Evolutionary conservation across 1,140 invertebrate genomes (phyloP), one percentile per base, ranked within the genome.

Genomic region (Drosophila jambulina): DNA sequence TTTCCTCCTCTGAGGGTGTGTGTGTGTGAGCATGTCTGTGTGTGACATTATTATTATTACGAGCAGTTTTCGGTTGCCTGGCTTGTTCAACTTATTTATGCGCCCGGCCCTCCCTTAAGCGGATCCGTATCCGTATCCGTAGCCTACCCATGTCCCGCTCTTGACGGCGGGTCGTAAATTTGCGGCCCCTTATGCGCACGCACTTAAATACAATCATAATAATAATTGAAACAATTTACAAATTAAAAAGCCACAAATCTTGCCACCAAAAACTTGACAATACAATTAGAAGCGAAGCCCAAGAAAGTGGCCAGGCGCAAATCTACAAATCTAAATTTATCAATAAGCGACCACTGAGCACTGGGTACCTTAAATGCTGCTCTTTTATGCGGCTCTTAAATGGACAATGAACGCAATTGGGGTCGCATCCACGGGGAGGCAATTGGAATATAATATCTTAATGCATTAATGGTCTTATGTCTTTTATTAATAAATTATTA

Each of bases 201-300:
- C 85, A 88, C 85, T 90, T 90, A 85, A 85, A 90, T 90, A 90
- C 85, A 90, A 90, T 90, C 86, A 90, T 90, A 90, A 90, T 91
- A 90, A 90, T 90, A 90, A 90, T 91, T 90, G 82, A 90, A 90
- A 91, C 86, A 91, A 91, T 90, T 90, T 90, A 90, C 90, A 91
- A 91, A 91, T 91, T 91, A 91, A 91, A 91, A 91, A 88, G 87
- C 87, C 87, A 91, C 87, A 91, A 91, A 91, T 91, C 87, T 91
- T 91, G 86, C 71, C 86, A 86, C 84, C 78, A 77, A 80, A 90
- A 80, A 85, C 79, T 87, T 90, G 85, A 90, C 86, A 90, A 76
- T 79, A 90, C 81, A 90, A 90, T 90, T 90, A 85, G 78, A 90
- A 36, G 61, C 43, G 51, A 88, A 62, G 51, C 51, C 32, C 15